A percentile compares a stretch with the other conserved stretches of the same genome.
phyloP scores from a whole-genome alignment of 2,797 vertebrate species.

The Pangasius sanitwongsei region DNA sequence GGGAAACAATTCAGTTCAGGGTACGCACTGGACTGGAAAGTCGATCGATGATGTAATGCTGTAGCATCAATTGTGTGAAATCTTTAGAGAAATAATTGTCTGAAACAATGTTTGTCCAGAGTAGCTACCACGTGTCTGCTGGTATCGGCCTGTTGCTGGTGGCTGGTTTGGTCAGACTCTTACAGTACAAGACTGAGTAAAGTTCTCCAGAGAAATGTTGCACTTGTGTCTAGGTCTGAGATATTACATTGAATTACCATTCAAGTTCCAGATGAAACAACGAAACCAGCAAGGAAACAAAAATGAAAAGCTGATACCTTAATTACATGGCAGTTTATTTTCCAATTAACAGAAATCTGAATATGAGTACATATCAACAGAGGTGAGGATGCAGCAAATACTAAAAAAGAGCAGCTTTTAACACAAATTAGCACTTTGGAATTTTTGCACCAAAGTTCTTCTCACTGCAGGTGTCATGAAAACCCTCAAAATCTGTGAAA shows the following conservation, averaged over 20 bases:
- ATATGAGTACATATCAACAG: not conserved
- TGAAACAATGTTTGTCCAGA: conserved; percentile 10
- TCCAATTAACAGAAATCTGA: conserved; percentile 36
- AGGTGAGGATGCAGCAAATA: conserved; percentile 20
- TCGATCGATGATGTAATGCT: not conserved
- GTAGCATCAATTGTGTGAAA: conserved; percentile 16
- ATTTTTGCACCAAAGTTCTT: conserved; percentile 69
- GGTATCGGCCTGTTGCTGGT: conserved; percentile 43
- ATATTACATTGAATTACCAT: conserved; percentile 1
- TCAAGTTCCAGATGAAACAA: conserved; percentile 31
- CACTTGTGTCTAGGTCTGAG: conserved; percentile 1
- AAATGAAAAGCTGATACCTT: conserved; percentile 21
- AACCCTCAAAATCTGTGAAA: conserved; percentile 59
- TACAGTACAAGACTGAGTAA: conserved; percentile 20
- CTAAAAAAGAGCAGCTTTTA: conserved; percentile 47
- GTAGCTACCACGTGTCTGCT: conserved; percentile 31
- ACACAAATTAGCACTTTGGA: conserved; percentile 57
- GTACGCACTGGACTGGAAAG: not conserved
- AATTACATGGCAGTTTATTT: conserved; percentile 28
- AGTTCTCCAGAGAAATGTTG: conserved; percentile 26
- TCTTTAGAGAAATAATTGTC: not conserved
- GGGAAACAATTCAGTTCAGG: conserved; percentile 11
- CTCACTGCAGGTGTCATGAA: conserved; percentile 58
- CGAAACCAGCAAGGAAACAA: conserved; percentile 11
- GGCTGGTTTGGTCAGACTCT: conserved; percentile 29